phyloP scores from a whole-genome alignment of 2,888 invertebrate species.

The Aphrophora alni region DNA sequence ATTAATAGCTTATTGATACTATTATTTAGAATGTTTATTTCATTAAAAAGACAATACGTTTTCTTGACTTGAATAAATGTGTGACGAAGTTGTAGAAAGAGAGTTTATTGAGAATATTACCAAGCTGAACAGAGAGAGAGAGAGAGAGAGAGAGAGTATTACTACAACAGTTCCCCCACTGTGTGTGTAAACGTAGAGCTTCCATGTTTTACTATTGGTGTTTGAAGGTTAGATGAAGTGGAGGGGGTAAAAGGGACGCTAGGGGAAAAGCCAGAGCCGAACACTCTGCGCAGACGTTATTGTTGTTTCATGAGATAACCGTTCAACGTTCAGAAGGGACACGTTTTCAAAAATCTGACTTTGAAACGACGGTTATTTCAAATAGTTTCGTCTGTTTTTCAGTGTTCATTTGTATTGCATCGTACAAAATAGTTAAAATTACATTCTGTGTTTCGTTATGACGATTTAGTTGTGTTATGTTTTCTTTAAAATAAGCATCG shows the following conservation, averaged over 20 bases:
- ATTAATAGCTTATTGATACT: too few relatives aligned
- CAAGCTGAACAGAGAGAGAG: neutral
- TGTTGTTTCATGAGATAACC: slow-evolving; percentile 2
- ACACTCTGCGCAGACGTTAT: neutral
- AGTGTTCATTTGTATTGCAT: neutral
- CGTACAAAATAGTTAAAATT: neutral
- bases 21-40: neutral
- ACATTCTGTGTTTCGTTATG: neutral
- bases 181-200: slow-evolving; percentile 21
- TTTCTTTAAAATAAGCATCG: neutral
- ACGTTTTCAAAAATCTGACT: slow-evolving; percentile 19
- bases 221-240: neutral
- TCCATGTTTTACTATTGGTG: slow-evolving; percentile 11
- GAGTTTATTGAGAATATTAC: neutral
- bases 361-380: slow-evolving; percentile 36
- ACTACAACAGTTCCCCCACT: slow-evolving; percentile 32
- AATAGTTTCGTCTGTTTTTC: slow-evolving; percentile 12
- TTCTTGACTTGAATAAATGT: neutral
- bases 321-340: neutral
- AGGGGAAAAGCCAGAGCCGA: neutral
- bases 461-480: slow-evolving; percentile 2
- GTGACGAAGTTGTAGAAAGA: neutral
- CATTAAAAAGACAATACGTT: neutral
- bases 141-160: neutral
- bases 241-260: slow-evolving; percentile 20